Conservation (phyloP, 2,113 vertebrate genomes). For the Pollachius pollachius region DNA sequence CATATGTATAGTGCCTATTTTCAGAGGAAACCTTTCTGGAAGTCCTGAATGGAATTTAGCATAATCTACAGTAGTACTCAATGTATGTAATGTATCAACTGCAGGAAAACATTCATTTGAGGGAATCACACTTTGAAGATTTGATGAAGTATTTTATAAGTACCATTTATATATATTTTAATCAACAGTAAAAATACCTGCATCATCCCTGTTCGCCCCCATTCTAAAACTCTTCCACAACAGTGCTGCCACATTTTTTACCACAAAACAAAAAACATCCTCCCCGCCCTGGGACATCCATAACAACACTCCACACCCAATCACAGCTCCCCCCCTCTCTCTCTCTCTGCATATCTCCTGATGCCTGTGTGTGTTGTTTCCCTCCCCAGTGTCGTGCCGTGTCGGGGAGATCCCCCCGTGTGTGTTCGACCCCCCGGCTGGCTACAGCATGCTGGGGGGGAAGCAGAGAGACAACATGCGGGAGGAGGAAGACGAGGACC, state of each 20-base stretch:
- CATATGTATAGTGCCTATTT: no score
- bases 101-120: background rate
- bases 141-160: background rate
- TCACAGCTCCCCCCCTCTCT: conserved; percentile 6
- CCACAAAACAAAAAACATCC: background rate
- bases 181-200: no score
- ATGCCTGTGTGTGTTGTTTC: conserved; percentile 12
- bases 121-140: background rate
- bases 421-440: conserved; percentile 88
- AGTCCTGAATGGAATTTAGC: no score
- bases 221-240: background rate
- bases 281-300: background rate
- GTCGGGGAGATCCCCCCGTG: conserved; percentile 87
- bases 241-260: background rate
- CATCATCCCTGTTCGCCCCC: background rate
- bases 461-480: conserved; percentile 81
- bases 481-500: conserved; percentile 90
- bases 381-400: conserved; percentile 82
- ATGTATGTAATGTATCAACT: background rate
- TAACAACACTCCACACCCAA: no score
- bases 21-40: no score
- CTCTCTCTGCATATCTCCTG: conserved; percentile 41
- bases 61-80: no score
- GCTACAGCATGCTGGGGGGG: conserved; percentile 91
- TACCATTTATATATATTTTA: no score